A percentile compares a stretch with the other conserved stretches of the same genome.
These are phyloP conservation scores for Eupithecia subumbrata DNA, from an alignment of 2,888 invertebrate genomes.

Conservation along the genomic window DNA sequence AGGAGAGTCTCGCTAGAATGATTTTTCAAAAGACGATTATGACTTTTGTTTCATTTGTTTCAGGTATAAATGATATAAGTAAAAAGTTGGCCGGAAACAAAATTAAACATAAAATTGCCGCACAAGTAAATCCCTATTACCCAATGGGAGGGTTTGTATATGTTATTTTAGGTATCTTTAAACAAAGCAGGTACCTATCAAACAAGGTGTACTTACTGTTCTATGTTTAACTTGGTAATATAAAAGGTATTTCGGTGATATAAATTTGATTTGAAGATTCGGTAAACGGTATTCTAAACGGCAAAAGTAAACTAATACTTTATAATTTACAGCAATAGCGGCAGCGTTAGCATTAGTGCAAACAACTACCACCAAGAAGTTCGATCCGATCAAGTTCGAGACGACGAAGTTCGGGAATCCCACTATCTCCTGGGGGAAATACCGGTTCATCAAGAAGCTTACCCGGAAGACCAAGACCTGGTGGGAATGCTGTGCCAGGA, in stretches of 20 bases:
- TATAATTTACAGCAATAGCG: not conserved
- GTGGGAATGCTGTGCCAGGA: slow-evolving; percentile 75
- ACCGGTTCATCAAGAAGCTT: slow-evolving; percentile 71
- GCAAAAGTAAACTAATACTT: not conserved
- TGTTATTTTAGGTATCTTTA: not conserved
- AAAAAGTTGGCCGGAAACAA: not conserved
- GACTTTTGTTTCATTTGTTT: slow-evolving; percentile 30
- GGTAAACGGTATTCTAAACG: not conserved
- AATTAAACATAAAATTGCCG: not conserved
- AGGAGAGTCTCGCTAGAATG: slow-evolving; percentile 30
- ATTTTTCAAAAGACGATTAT: slow-evolving; percentile 8
- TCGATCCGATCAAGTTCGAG: slow-evolving; percentile 59
- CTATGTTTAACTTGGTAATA: not conserved
- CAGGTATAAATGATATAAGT: slow-evolving; percentile 18
- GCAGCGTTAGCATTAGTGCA: slow-evolving; percentile 2
- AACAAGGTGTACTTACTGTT: not conserved
- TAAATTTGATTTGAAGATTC: not conserved
- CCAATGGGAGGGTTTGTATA: slow-evolving; percentile 26
- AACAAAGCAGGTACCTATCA: not conserved
- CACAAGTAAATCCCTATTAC: slow-evolving; percentile 7
- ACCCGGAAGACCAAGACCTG: slow-evolving; percentile 67
- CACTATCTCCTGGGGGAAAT: slow-evolving; percentile 72
- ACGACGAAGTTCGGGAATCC: slow-evolving; percentile 71
- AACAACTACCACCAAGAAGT: slow-evolving; percentile 14
- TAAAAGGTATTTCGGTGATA: not conserved